Base-by-base conservation (phyloP, 2,888 invertebrate species). In the Habroteleia sp. region DNA sequence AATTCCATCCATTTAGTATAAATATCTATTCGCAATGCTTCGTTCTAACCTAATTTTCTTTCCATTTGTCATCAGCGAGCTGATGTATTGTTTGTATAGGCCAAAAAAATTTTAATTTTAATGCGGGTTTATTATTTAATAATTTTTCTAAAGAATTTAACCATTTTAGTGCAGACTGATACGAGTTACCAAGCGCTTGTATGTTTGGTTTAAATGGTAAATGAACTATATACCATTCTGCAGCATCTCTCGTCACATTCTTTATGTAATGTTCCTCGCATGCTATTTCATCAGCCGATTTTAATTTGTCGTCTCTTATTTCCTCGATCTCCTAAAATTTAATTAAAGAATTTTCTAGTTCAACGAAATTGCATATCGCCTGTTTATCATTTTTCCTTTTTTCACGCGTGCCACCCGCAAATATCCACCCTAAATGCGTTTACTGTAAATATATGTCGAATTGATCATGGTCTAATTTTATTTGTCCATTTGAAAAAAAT, bases 401-500 rank as follows among this genome's bases (percentile, higher is more conserved):
- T n/a, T n/a, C n/a, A n/a, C n/a, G n/a, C n/a, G n/a, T n/a, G n/a
- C n/a, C n/a, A n/a, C n/a, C n/a, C n/a, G n/a, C n/a, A n/a, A n/a
- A n/a, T n/a, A n/a, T n/a, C n/a, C n/a, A n/a, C n/a, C n/a, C n/a
- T n/a, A n/a, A n/a, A n/a, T n/a, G n/a, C n/a, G n/a, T n/a, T n/a
- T n/a, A n/a, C n/a, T n/a, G n/a, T n/a, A n/a, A n/a, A n/a, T n/a
- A n/a, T n/a, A n/a, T n/a, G n/a, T n/a, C n/a, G n/a, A n/a, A n/a
- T n/a, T n/a, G n/a, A n/a, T n/a, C n/a, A n/a, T 20, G 17, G 7
- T n/a, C n/a, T 6, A 48, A 8, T 5, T 48, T 48, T 0, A 48
- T 33, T 33, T 48, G 48, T 4, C 48, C 48, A 6, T 31, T 31
- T 1, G 52, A 52, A 37, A 52, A 35, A 3, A 52, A 7, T 3